Base-by-base conservation (phyloP, 2,797 vertebrate species). In the Schizopygopsis malacanthus region DNA sequence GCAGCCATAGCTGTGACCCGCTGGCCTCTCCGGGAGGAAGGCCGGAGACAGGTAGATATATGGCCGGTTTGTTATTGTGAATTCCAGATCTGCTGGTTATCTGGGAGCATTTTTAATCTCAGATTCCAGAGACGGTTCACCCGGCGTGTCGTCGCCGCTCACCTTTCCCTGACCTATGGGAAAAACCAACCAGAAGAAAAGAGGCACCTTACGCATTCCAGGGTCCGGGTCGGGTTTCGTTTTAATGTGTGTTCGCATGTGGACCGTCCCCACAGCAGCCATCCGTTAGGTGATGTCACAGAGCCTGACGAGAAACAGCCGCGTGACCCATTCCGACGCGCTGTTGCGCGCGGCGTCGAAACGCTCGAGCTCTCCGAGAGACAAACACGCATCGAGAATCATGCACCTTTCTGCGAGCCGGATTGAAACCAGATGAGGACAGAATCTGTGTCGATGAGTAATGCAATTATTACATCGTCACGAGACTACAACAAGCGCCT, bases 1-100 rank as follows among this genome's bases (percentile, higher is more conserved):
- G 94, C 95, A 94, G 95, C 95, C 96, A 97, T 97, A 96, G 94
- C 94, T 91, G 91, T 97, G 96, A 97, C 97, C 97, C 96, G 95
- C 93, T 96, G 96, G 96, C 93, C 94, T 96, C 96, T 93, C 92
- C 86, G 91, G 93, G 96, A 98, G 97, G 98, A 98, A 99, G 95
- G 94, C 93, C 37, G 92, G 95, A 99, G 98, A 99, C 98, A 98
- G 96, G 96, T 97, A 99, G 97, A 99, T 98, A 97, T 98, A 99
- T 99, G 95, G 96, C 94, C 94, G 95, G 95, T 97, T 97, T 98
- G 97, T 99, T 99, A 97, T 98, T 99, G 96, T 96, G 95, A 97
- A 97, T 97, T 98, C 95, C 96, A 98, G 97, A 98, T 98, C 95
- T 97, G 96, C 96, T 96, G 96, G 98, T 98, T 98, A 98, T 97